Base-by-base conservation (phyloP, 2,113 vertebrate species). In the Willisornis vidua region DNA sequence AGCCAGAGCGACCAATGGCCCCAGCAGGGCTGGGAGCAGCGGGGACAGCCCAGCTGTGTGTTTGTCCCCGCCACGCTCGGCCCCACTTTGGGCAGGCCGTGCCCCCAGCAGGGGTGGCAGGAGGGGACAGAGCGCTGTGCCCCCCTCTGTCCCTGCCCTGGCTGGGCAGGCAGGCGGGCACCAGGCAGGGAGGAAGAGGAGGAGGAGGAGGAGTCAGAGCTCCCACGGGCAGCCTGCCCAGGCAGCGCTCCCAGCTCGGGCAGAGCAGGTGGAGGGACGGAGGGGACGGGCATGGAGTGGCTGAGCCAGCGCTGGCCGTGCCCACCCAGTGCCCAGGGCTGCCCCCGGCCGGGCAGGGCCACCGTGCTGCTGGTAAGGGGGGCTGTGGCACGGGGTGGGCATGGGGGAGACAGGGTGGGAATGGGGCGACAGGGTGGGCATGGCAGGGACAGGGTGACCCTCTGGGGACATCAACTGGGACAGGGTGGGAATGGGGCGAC, bases 321-420 rank as follows among this genome's bases (percentile, higher is more conserved):
- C 68, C 67, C 29, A 65, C 24, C 89, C 35, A 4, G 58, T 1
- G 43, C 55, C n/a, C 93, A 88, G 73, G 74, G 94, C 90, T 94
- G 19, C 20, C 57, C 82, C 8, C 92, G 96, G 55, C 80, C 85
- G 3, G 75, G 92, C 46, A 66, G 95, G 9, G 63, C 89, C 14
- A 33, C 89, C 15, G 51, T 83, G 84, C 76, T 97, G 82, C 77
- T 98, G 97, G 97, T 98, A 88, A 97, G 96, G 74, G 9, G 65
- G 46, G 22, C 33, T 12, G 8, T 37, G 16, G 12, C 17, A 7
- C 62, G 28, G 26, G 45, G 17, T 4, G 8, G 16, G 57, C 33
- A n/a, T 59, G n/a, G 57, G 37, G 14, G 20, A 61, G 35, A 70
- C 5, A 52, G 2, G 19, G 57, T 10, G 39, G 16, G 57, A 20